Percentiles rank a stretch among this genome's conserved stretches.
Conservation (phyloP, 2,113 vertebrate genomes). For the Bos indicus region DNA sequence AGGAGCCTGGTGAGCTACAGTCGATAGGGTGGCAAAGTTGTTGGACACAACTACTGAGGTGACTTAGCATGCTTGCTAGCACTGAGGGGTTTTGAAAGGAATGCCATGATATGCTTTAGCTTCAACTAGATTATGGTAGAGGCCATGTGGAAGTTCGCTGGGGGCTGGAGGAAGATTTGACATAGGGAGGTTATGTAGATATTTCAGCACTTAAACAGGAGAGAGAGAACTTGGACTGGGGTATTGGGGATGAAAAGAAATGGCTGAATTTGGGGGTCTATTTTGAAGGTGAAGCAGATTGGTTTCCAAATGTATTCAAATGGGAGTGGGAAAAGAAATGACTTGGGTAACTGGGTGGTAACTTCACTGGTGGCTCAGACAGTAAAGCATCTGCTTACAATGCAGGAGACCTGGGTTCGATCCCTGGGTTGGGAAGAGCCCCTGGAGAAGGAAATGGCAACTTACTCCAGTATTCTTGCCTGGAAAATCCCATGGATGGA, state of each 20-base stretch:
- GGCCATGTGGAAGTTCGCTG: background rate
- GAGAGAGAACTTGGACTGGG: background rate
- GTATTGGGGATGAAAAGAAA: background rate
- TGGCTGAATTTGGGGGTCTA: background rate
- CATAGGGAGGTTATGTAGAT: background rate
- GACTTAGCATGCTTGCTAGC: background rate
- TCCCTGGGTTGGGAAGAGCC: background rate
- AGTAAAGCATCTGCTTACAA: background rate
- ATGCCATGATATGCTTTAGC: background rate
- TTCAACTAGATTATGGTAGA: background rate
- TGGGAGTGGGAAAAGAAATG: background rate
- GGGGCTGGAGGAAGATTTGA: background rate
- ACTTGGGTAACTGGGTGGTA: background rate
- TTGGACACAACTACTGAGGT: background rate
- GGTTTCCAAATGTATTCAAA: background rate
- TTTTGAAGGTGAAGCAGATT: background rate
- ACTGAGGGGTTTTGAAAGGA: background rate
- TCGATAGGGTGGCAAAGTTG: background rate
- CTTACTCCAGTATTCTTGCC: background rate
- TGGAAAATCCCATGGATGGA: background rate
- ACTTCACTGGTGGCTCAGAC: background rate
- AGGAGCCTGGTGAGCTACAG: background rate
- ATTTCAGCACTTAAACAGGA: background rate
- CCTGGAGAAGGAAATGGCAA: background rate
- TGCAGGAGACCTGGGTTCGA: fast-evolving